Evolutionary conservation across 2,888 invertebrate genomes (phyloP).

Genomic region (Chrysina gloriosa): DNA sequence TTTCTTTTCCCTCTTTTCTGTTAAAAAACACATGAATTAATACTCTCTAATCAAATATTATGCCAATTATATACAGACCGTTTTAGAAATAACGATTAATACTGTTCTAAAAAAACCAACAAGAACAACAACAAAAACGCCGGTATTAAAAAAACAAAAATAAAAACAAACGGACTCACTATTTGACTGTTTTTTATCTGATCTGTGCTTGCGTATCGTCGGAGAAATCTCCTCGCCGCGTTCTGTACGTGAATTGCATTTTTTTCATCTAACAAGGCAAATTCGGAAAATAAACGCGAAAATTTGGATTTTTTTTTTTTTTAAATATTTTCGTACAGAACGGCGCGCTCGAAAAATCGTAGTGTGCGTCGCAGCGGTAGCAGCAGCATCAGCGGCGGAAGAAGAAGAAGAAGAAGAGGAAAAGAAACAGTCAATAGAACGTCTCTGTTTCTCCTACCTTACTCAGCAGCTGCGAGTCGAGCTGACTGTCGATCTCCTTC

Average conservation of each 20-base stretch:
- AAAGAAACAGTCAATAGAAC: constrained; percentile 61
- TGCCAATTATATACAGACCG: constrained; percentile 37
- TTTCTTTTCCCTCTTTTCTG: not conserved
- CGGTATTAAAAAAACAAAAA: constrained; percentile 3
- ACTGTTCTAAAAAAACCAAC: constrained; percentile 48
- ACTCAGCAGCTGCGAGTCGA: constrained; percentile 77
- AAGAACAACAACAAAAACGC: constrained; percentile 7
- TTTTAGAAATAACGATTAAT: constrained; percentile 31
- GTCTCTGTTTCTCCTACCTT: constrained; percentile 67
- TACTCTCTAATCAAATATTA: constrained; percentile 16
- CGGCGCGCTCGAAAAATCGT: not conserved
- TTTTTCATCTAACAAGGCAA: no score
- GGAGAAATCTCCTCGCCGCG: constrained; percentile 43
- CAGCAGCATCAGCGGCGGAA: not conserved
- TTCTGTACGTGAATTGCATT: constrained; percentile 49
- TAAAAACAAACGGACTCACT: constrained; percentile 56
- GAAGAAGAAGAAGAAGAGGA: constrained; percentile 43
- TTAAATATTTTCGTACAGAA: no score
- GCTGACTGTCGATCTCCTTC: constrained; percentile 84
- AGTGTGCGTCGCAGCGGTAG: not conserved
- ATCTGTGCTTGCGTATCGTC: constrained; percentile 36
- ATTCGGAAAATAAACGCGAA: constrained; percentile 5
- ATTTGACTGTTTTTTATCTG: constrained; percentile 56
- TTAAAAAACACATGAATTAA: constrained; percentile 14
- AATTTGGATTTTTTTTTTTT: constrained; percentile 5